Base-by-base conservation (phyloP, 2,797 vertebrate genomes). In the Sebastes minor region DNA sequence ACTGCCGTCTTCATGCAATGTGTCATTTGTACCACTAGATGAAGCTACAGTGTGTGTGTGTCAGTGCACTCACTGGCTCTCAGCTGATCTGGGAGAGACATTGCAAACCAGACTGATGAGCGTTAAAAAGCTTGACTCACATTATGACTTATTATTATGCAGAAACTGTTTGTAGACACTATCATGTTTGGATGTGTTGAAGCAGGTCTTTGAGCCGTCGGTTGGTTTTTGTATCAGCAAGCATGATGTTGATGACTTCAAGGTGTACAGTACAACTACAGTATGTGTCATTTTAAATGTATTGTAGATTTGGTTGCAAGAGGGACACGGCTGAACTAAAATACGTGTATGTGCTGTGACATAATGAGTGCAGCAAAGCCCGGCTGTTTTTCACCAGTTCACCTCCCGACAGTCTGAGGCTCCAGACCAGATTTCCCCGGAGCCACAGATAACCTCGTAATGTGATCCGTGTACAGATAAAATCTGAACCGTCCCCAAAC, bases 1-100 rank as follows among this genome's bases (percentile, higher is more conserved):
- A 27, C 30, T 6, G 16, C 2, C 2, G 7, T 18, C 8, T 72
- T 61, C 25, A 61, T 85, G 76, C 46, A 84, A 61, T 76, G 46
- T 76, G 22, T 20, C 7, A 14, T 64, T 60, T 80, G 14, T 25
- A 69, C 89, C 94, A 91, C 86, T 82, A 88, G 94, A 82, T 84
- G 81, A 68, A 52, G 88, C 82, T 82, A 70, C 4, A 57, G 74
- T 69, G 65, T 49, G 1, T 35, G 23, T 53, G 46, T 22, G 27
- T 27, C 2, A 4, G 25, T n/a, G 10, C 56, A 49, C 13, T 68
- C 55, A 49, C 13, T 68, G 59, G 25, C 28, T 80, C 49, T 71
- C 20, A 68, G 28, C 14, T 65, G 25, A 59, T 53, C 22, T 56
- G 55, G 5, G 20, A 60, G 30, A 61, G 25, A 74, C 1, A 4